phyloP scores from a whole-genome alignment of 2,888 invertebrate species.

The Caenorhabditis japonica region DNA sequence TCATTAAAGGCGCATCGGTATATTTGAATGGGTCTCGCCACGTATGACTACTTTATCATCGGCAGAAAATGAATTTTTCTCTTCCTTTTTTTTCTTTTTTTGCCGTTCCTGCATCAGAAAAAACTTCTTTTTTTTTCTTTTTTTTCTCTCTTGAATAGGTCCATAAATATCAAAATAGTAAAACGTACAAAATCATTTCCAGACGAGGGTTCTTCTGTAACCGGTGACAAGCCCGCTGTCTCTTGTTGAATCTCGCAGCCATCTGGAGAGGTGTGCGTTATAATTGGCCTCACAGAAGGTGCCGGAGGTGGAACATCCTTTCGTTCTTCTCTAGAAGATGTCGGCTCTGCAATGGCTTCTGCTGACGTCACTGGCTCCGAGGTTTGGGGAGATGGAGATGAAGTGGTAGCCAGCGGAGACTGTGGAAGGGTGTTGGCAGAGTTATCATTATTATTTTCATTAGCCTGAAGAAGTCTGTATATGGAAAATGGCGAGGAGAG shows the following conservation, averaged over 20 bases:
- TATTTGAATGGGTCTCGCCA: too few species aligned
- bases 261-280: slow-evolving; percentile 65
- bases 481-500: background rate
- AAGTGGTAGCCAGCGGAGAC: background rate
- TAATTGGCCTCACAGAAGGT: slow-evolving; percentile 63
- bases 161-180: background rate
- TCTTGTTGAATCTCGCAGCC: slow-evolving; percentile 55
- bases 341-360: slow-evolving; percentile 10
- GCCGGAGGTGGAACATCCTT: slow-evolving; percentile 69
- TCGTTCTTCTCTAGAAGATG: slow-evolving; percentile 17
- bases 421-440: slow-evolving; percentile 13
- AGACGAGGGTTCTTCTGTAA: slow-evolving; percentile 71
- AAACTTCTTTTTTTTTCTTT: too few species aligned
- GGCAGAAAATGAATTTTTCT: too few species aligned
- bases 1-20: too few species aligned
- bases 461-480: slow-evolving; percentile 36
- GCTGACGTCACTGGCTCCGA: slow-evolving; percentile 12
- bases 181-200: slow-evolving; percentile 62
- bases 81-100: too few species aligned
- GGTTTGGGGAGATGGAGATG: background rate
- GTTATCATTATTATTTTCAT: slow-evolving; percentile 43
- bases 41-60: too few species aligned
- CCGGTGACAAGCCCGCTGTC: slow-evolving; percentile 69
- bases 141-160: too few species aligned
- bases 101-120: slow-evolving; percentile 5